Evolutionary conservation across 2,888 invertebrate species (phyloP).

Genomic region (Drosophila phalerata): DNA sequence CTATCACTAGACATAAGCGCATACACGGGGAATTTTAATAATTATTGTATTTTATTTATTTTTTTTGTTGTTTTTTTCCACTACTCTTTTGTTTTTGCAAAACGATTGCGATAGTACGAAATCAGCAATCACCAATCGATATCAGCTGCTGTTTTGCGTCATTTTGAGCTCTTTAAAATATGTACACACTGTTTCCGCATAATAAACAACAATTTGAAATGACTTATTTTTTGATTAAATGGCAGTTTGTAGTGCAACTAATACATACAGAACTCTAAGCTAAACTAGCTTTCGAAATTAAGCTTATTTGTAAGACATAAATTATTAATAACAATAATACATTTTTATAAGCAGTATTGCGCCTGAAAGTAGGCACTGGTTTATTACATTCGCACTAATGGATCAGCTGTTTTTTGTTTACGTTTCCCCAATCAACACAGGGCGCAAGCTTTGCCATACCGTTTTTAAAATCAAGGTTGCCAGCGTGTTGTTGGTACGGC

Average conservation of each 20-base stretch:
- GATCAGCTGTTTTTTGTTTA: slow-evolving; percentile 21
- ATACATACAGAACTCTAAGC: not conserved
- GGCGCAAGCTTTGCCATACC: too few species aligned
- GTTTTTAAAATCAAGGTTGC: too few species aligned
- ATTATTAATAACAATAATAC: not conserved
- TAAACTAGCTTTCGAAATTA: not conserved
- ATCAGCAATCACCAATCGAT: slow-evolving; percentile 42
- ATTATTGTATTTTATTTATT: slow-evolving; percentile 50
- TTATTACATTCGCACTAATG: not conserved
- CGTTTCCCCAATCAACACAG: not conserved
- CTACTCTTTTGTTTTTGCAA: slow-evolving; percentile 71
- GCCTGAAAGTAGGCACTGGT: not conserved
- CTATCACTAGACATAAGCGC: slow-evolving; percentile 46
- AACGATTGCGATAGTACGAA: slow-evolving; percentile 40
- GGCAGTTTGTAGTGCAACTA: too few species aligned
- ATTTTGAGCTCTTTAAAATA: slow-evolving; percentile 1
- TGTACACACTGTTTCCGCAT: slow-evolving; percentile 30
- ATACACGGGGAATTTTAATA: slow-evolving; percentile 66
- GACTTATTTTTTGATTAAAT: not conserved
- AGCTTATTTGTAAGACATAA: not conserved
- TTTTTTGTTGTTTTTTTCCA: slow-evolving; percentile 46
- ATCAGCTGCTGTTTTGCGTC: slow-evolving; percentile 11
- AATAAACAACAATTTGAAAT: not conserved
- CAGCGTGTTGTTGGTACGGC: too few species aligned
- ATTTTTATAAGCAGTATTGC: not conserved